Base-by-base conservation (phyloP, 2,888 invertebrate genomes). In the Chesias legatella region DNA sequence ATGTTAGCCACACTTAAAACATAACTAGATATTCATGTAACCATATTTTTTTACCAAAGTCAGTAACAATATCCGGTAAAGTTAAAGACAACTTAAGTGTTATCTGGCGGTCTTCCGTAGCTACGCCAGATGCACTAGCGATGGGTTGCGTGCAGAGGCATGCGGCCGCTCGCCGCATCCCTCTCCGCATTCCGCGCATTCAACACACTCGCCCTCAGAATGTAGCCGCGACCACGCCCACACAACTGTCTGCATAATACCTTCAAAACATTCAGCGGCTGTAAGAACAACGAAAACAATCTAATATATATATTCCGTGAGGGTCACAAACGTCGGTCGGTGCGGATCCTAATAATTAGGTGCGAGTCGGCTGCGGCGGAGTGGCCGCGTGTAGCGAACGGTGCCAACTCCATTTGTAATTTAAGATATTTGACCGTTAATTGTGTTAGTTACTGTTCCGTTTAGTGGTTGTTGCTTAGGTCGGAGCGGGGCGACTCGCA, bases 351-450 rank as follows among this genome's bases (percentile, higher is more conserved):
- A 79, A 80, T 78, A 80, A 81, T 82, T 79, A 79, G 73, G 65
- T 73, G 75, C 69, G 69, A 74, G 63, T 75, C 76, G 73, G 76
- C 77, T n/a, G n/a, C n/a, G n/a, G n/a, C n/a, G n/a, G 71, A 77
- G 73, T 68, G 72, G 71, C 73, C 75, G 74, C 71, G 71, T 68
- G 75, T 77, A 74, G 74, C 59, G 65, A 63, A 67, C 73, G 60
- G 67, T 80, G 79, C 78, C 80, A 79, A 79, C 80, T 79, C 72
- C 74, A 76, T 80, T 81, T 76, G 75, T 79, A 79, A 81, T 79
- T 79, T 81, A 79, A 81, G 75, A 79, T 79, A 80, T 81, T 80
- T 78, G 73, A 79, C 74, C 73, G 73, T 76, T 81, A 76, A 80
- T 77, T 80, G 73, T 81, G 70, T 79, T 83, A 79, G 81, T 76